Percentiles rank a stretch among this genome's conserved stretches.
Evolutionary conservation across 2,888 invertebrate genomes (phyloP).

Genomic region (Pandemis heparana): DNA sequence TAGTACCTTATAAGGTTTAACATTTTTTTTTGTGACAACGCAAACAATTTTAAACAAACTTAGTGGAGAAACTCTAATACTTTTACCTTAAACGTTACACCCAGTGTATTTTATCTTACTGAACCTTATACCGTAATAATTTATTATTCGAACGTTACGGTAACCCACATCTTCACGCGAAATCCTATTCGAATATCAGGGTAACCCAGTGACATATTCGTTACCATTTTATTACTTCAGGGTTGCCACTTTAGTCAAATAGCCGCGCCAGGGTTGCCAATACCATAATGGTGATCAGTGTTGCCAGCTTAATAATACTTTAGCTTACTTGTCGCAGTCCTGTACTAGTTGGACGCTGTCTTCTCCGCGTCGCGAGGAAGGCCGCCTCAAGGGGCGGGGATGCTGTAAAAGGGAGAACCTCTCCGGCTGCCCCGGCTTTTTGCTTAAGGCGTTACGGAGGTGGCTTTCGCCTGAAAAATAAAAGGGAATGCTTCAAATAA

Average conservation of each 20-base stretch:
- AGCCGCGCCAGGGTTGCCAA: constrained; percentile 14
- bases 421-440: constrained; percentile 69
- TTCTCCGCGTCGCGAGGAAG: constrained; percentile 62
- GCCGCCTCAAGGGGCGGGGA: constrained; percentile 72
- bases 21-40: neutral
- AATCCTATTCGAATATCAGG: no score
- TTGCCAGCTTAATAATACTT: constrained; percentile 30
- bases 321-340: constrained; percentile 70
- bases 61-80: constrained; percentile 19
- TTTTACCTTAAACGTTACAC: constrained; percentile 23
- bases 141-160: neutral
- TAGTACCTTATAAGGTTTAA: neutral
- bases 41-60: neutral
- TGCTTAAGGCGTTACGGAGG: constrained; percentile 73
- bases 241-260: neutral
- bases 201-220: neutral
- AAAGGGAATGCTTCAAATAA: neutral
- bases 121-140: neutral
- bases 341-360: constrained; percentile 77
- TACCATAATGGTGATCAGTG: constrained; percentile 6
- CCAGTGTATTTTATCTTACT: constrained; percentile 20
- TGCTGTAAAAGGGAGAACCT: constrained; percentile 77
- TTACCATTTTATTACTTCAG: neutral
- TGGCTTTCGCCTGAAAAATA: constrained; percentile 76
- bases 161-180: no score